Conservation (phyloP, 2,888 invertebrate genomes). For the Lottia gigantea region DNA sequence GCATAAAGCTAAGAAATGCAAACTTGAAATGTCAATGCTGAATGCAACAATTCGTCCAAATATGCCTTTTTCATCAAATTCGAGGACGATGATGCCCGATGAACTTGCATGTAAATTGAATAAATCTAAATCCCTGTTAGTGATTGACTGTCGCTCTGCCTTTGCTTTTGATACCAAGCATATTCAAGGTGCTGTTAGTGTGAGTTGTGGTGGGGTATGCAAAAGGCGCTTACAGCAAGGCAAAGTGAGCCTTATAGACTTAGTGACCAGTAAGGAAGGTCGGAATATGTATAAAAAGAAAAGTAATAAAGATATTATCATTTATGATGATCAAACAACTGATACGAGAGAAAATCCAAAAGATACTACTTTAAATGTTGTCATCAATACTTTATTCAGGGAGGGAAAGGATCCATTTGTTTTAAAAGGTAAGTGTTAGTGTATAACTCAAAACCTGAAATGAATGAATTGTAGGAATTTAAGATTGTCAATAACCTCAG, state of each 20-base stretch:
- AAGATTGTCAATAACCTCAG: too few species aligned
- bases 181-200: conserved; percentile 75
- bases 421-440: conserved; percentile 75
- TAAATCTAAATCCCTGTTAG: conserved; percentile 61
- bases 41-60: conserved; percentile 4
- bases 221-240: conserved; percentile 77
- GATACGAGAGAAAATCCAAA: conserved; percentile 70
- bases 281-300: conserved; percentile 74
- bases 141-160: conserved; percentile 78
- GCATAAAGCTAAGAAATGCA: conserved; percentile 49
- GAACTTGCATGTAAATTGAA: conserved; percentile 48
- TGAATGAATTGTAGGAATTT: too few species aligned
- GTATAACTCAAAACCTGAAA: too few species aligned
- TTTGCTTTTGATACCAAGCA: conserved; percentile 79
- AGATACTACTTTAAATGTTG: conserved; percentile 75
- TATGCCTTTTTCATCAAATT: not conserved
- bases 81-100: conserved; percentile 44
- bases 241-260: conserved; percentile 76
- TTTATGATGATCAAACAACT: conserved; percentile 78
- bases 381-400: conserved; percentile 76
- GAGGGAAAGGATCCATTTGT: conserved; percentile 77
- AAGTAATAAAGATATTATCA: conserved; percentile 74
- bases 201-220: conserved; percentile 80
- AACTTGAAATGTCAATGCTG: conserved; percentile 31
- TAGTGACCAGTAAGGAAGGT: conserved; percentile 76